Evolutionary conservation across 2,888 invertebrate genomes (phyloP).

Genomic region (Mactromeris polynyma): DNA sequence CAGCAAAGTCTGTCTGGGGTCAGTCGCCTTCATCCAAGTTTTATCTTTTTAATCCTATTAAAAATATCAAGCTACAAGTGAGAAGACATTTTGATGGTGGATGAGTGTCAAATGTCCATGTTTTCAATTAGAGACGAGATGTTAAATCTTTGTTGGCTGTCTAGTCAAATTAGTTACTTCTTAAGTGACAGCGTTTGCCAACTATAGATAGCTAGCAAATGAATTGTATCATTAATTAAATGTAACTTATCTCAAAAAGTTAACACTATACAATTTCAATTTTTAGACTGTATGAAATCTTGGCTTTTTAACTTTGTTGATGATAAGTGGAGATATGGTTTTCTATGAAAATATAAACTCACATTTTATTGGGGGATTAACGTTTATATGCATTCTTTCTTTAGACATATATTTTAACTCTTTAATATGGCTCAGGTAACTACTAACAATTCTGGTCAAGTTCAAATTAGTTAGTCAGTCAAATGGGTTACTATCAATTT

Average conservation of each 20-base stretch:
- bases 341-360: neutral
- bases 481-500: too few species aligned
- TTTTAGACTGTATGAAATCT: neutral
- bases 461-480: too few species aligned
- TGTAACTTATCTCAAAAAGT: neutral
- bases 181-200: constrained; percentile 23
- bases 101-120: constrained; percentile 37
- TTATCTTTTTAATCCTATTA: constrained; percentile 22
- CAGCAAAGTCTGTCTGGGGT: neutral
- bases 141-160: constrained; percentile 23
- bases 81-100: constrained; percentile 10
- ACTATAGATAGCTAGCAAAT: constrained; percentile 16
- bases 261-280: neutral
- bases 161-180: constrained; percentile 28
- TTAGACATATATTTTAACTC: neutral
- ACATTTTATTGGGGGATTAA: neutral
- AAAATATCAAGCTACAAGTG: neutral
- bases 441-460: neutral
- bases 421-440: neutral
- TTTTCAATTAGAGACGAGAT: constrained; percentile 37
- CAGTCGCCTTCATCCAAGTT: neutral
- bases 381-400: neutral
- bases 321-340: neutral
- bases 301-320: constrained; percentile 5
- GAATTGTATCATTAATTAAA: constrained; percentile 36